Percentiles rank a stretch among this genome's conserved stretches.
Evolutionary conservation across 2,113 vertebrate genomes (phyloP).

Genomic region (Pseudorhombus dupliciocellatus): DNA sequence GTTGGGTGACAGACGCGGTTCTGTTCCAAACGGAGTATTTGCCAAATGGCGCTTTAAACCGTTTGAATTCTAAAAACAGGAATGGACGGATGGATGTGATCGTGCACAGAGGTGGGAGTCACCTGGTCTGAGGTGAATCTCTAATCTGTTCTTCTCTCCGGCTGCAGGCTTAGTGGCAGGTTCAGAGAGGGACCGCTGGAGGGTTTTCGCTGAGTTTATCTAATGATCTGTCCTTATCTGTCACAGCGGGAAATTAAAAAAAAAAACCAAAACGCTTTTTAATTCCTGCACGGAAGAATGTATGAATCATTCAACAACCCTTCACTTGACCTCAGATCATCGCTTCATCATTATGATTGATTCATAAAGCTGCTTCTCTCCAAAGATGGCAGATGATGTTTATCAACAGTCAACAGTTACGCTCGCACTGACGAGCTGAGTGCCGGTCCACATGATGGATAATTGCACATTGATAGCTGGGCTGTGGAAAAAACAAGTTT

Average conservation of each 20-base stretch:
- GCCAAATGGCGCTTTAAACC: no score
- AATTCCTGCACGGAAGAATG: slow-evolving; percentile 4
- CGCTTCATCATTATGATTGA: slow-evolving; percentile 17
- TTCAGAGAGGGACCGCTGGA: neutral
- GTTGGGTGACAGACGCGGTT: no score
- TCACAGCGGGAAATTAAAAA: neutral
- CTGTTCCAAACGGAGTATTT: no score
- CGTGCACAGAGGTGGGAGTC: slow-evolving; percentile 10
- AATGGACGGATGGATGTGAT: no score
- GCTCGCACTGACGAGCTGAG: neutral
- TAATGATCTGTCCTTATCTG: slow-evolving; percentile 26
- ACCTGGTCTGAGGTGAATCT: slow-evolving; percentile 26
- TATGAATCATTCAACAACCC: slow-evolving; percentile 22
- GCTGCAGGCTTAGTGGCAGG: slow-evolving; percentile 14
- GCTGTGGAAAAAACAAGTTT: neutral
- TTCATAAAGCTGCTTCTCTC: slow-evolving; percentile 2
- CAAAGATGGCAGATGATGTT: neutral
- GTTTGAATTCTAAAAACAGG: no score
- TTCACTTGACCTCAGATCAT: slow-evolving; percentile 25
- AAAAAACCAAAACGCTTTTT: slow-evolving; percentile 6
- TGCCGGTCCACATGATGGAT: neutral
- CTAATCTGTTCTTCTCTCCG: slow-evolving; percentile 23
- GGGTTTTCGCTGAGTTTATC: slow-evolving; percentile 23
- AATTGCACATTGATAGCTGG: neutral
- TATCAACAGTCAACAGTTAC: neutral